Evolutionary conservation across 2,888 invertebrate genomes (phyloP).

Genomic region (Frankliniella intonsa): DNA sequence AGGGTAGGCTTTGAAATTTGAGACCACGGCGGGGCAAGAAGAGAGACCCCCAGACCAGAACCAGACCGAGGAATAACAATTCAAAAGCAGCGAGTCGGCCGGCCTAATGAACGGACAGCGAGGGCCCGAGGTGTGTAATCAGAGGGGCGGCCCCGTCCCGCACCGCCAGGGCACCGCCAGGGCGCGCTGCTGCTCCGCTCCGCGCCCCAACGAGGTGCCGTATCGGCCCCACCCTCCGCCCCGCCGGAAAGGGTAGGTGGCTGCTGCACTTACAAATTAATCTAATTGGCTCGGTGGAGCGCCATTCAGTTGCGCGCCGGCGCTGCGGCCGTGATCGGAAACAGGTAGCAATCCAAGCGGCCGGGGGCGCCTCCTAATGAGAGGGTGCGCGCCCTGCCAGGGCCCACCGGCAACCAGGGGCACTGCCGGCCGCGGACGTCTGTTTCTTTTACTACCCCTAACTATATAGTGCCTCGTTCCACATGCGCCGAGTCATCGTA

Average conservation of each 20-base stretch:
- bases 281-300: not conserved
- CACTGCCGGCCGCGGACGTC: not conserved
- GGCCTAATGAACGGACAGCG: not conserved
- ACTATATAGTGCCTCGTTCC: not conserved
- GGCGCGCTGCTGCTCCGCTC: not conserved
- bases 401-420: not conserved
- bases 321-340: not conserved
- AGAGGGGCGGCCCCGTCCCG: too few species aligned
- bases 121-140: not conserved
- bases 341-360: not conserved
- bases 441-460: not conserved
- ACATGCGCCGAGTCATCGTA: too few species aligned
- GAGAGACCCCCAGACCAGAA: not conserved
- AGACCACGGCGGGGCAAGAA: not conserved
- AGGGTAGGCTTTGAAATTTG: slow-evolving; percentile 5
- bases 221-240: not conserved
- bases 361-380: slow-evolving; percentile 5
- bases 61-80: not conserved
- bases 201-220: not conserved
- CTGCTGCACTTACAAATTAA: not conserved
- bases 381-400: not conserved
- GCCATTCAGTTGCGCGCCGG: not conserved
- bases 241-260: not conserved
- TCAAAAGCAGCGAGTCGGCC: not conserved
- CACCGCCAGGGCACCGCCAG: too few species aligned